Evolutionary conservation across 2,113 vertebrate genomes (phyloP), one percentile per base, ranked within the genome.

Genomic region (Centropristis striata): DNA sequence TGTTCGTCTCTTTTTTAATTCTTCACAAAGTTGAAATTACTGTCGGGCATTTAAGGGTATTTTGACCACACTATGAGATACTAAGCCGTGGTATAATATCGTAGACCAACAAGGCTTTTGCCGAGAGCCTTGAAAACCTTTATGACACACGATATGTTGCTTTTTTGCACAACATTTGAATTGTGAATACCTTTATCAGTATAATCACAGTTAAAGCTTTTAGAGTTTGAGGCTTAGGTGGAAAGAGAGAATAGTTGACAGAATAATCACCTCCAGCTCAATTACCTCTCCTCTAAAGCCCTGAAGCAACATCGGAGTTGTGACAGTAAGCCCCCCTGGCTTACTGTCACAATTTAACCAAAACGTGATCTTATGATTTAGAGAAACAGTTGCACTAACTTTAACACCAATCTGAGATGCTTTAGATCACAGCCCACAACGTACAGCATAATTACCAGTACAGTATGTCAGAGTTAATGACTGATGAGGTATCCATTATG

Each of bases 241-340:
- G 36, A 60, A 16, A 23, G 46, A 71, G 32, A 53, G 32, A 61
- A 32, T 49, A 78, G 25, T 18, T 78, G 63, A 42, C 57, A 74
- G 53, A 63, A 41, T 66, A 69, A 79, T 72, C 23, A 77, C 63
- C 32, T 65, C 55, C 0, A 64, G 67, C 0, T 20, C 39, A 69
- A 79, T 76, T 82, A 79, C n/a, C 25, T 70, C 41, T 27, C 66
- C n/a, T 66, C 32, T 0, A 36, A 71, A 28, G 55, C 54, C 8
- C 36, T 32, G 10, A 53, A 54, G 42, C 49, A 87, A 27, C 27
- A 20, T 71, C 14, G 47, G 21, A 44, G 39, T 41, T 18, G 25
- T 78, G 63, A 68, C 55, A 55, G 63, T 54, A 39, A 51, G 41
- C 16, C 44, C 20, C n/a, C n/a, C n/a, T n/a, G n/a, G n/a, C n/a